Conservation (phyloP, 2,797 vertebrate species). For the Amniataba percoides region DNA sequence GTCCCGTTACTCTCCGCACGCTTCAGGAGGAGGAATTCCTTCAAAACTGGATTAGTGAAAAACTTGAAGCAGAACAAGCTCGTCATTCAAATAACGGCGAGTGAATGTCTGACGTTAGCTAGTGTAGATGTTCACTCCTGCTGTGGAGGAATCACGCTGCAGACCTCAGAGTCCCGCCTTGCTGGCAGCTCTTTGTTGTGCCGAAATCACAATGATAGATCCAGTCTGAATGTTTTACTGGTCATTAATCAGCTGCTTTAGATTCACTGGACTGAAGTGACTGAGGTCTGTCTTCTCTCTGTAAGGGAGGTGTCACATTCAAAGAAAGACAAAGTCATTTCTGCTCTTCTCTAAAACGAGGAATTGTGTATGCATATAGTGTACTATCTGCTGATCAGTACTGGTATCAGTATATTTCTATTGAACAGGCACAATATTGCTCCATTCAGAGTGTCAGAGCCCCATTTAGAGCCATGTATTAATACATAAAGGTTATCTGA, state of each 20-base stretch:
- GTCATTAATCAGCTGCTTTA: neutral
- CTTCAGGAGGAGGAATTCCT: constrained; percentile 15
- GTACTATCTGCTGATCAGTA: constrained; percentile 1
- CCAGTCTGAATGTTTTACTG: neutral
- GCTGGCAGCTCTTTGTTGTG: neutral
- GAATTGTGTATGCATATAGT: too few relatives aligned
- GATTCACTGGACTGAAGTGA: neutral
- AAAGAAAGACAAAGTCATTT: neutral
- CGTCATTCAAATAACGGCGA: constrained; percentile 1
- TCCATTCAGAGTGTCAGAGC: constrained; percentile 8
- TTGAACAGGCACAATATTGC: constrained; percentile 6
- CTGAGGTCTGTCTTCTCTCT: neutral
- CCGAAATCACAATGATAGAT: neutral
- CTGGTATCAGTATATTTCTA: constrained; percentile 7
- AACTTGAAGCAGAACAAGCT: neutral
- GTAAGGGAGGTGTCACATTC: neutral
- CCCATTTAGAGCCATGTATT: neutral
- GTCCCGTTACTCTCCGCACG: constrained; percentile 1
- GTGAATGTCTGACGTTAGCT: neutral
- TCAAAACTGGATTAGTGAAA: constrained; percentile 10
- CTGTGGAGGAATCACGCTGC: constrained; percentile 11
- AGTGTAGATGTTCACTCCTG: neutral
- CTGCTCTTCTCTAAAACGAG: neutral
- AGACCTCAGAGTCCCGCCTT: neutral
- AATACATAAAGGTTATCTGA: constrained; percentile 32